Percentiles rank a stretch among this genome's conserved stretches.
Evolutionary conservation across 2,888 invertebrate species (phyloP).

Genomic region (Sericinus montela): DNA sequence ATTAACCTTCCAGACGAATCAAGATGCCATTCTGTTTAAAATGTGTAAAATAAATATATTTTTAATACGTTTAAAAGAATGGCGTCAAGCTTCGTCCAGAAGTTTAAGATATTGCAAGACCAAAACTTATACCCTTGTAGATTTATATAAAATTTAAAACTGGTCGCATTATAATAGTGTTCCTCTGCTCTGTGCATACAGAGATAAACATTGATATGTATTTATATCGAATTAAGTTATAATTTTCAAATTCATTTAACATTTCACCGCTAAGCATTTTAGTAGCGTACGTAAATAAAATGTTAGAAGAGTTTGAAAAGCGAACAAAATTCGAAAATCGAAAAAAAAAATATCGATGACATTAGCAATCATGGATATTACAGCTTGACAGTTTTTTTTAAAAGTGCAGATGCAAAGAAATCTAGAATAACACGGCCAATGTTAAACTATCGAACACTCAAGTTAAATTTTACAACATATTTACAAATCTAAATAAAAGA

Average conservation of each 20-base stretch:
- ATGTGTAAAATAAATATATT: neutral
- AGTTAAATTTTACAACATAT: slow-evolving; percentile 27
- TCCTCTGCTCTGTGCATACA: slow-evolving; percentile 36
- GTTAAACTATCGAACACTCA: slow-evolving; percentile 27
- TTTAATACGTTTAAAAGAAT: slow-evolving; percentile 28
- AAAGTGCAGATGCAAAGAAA: slow-evolving; percentile 5
- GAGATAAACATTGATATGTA: slow-evolving; percentile 45
- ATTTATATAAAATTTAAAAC: slow-evolving; percentile 16
- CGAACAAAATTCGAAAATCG: slow-evolving; percentile 6
- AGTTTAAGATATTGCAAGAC: slow-evolving; percentile 26
- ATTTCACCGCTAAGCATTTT: slow-evolving; percentile 23
- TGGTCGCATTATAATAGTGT: slow-evolving; percentile 35
- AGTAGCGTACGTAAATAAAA: slow-evolving; percentile 1
- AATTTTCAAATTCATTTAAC: slow-evolving; percentile 30
- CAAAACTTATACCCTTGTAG: slow-evolving; percentile 19
- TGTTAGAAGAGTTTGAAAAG: slow-evolving; percentile 12
- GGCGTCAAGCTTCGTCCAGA: slow-evolving; percentile 39
- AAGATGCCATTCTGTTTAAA: slow-evolving; percentile 11
- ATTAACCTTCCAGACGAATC: slow-evolving; percentile 16
- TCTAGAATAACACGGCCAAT: slow-evolving; percentile 9
- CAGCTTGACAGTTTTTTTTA: neutral
- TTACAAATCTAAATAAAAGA: slow-evolving; percentile 29
- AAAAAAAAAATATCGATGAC: no score
- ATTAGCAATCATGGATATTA: neutral
- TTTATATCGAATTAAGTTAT: slow-evolving; percentile 38